Percentiles rank a stretch among this genome's conserved stretches.
phyloP scores from a whole-genome alignment of 1,140 invertebrate species.

The Neocloeon triangulifer region DNA sequence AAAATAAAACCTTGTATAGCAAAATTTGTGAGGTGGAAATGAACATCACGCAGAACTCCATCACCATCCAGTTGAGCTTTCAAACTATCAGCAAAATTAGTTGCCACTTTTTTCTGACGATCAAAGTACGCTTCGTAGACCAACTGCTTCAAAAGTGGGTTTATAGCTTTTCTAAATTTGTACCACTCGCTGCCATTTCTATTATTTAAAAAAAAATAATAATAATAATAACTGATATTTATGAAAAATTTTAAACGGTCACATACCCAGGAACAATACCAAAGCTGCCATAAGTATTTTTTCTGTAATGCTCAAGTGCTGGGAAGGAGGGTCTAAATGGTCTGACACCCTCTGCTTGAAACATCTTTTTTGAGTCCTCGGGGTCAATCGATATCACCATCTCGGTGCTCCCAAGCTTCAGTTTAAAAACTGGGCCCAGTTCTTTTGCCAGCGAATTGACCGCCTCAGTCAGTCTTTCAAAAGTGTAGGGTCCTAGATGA shows the following conservation, averaged over 20 bases:
- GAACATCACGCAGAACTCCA: conserved; percentile 12
- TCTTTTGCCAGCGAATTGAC: conserved; percentile 13
- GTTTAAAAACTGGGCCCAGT: conserved; percentile 16
- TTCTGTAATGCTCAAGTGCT: conserved; percentile 14
- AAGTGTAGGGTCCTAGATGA: conserved; percentile 13
- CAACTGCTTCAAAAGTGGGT: conserved; percentile 12
- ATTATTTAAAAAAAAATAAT: conserved; percentile 2
- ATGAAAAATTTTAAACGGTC: conserved; percentile 3
- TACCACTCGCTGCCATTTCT: conserved; percentile 18
- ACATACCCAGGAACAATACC: conserved; percentile 16
- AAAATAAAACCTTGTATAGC: conserved; percentile 16
- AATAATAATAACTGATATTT: neutral
- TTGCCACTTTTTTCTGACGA: conserved; percentile 12
- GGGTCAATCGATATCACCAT: conserved; percentile 15
- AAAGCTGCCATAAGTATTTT: conserved; percentile 14
- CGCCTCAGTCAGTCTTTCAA: conserved; percentile 16
- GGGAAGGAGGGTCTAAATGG: conserved; percentile 16
- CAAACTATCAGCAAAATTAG: conserved; percentile 14
- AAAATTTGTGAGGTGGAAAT: conserved; percentile 14
- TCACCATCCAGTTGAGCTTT: conserved; percentile 10
- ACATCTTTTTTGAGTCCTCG: conserved; percentile 15
- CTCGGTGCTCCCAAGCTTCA: conserved; percentile 13
- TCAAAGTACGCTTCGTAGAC: conserved; percentile 12
- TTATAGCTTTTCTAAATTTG: conserved; percentile 13
- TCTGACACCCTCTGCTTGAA: conserved; percentile 14